phyloP scores from a whole-genome alignment of 2,113 vertebrate species.

The Oreochromis niloticus region DNA sequence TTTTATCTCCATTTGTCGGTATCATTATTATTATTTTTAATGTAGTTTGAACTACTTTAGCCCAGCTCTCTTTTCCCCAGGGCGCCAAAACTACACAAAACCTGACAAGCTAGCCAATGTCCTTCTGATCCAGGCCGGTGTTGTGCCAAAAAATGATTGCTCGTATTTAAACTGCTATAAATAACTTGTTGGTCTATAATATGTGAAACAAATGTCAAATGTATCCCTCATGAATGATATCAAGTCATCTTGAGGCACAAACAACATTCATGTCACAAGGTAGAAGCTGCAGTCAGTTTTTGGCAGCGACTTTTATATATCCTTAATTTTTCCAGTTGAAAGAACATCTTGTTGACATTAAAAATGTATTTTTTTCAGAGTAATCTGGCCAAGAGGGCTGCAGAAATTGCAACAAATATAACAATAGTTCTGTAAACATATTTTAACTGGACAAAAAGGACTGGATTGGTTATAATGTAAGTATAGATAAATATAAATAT shows the following conservation, averaged over 20 bases:
- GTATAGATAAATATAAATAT: too few species aligned
- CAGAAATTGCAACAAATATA: too few species aligned
- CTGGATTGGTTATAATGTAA: too few species aligned
- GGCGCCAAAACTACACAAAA: background rate
- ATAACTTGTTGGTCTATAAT: background rate
- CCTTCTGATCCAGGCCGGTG: background rate
- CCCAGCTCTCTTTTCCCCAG: background rate
- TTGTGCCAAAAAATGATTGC: background rate
- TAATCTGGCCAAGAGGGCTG: background rate
- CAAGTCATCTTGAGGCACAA: background rate
- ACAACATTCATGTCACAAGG: background rate
- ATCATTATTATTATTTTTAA: background rate
- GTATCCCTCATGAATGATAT: background rate
- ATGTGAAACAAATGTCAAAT: background rate
- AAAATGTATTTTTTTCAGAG: background rate
- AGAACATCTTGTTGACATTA: background rate
- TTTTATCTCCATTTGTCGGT: background rate
- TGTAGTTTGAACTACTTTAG: background rate
- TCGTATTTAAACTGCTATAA: background rate
- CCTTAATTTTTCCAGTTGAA: background rate
- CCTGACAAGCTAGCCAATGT: background rate
- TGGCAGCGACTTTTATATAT: background rate
- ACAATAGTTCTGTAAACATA: too few species aligned
- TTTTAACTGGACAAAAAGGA: too few species aligned
- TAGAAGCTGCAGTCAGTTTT: background rate